A percentile compares a stretch with the other conserved stretches of the same genome.
These are phyloP conservation scores for Oreochromis grahami DNA, from an alignment of 2,797 vertebrate species.

Conservation along the genomic window DNA sequence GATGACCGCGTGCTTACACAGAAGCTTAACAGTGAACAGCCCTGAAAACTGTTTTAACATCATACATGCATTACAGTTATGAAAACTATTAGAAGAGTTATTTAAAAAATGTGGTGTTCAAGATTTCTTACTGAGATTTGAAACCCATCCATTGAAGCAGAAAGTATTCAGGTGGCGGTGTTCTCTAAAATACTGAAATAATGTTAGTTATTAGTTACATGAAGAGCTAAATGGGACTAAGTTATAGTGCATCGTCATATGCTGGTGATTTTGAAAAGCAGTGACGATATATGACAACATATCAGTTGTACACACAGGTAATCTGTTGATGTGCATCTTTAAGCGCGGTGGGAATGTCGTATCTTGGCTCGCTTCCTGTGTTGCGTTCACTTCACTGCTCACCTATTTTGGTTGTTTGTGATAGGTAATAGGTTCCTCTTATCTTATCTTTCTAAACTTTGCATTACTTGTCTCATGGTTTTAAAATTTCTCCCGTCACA, in stretches of 20 bases:
- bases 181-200: neutral
- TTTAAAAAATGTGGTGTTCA: neutral
- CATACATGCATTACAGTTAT: neutral
- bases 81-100: neutral
- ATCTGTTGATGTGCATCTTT: neutral
- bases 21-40: accelerated
- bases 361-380: neutral
- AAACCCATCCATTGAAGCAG: neutral
- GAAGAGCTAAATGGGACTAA: neutral
- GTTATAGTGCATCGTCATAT: neutral
- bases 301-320: neutral
- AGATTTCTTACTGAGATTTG: neutral
- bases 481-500: neutral
- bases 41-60: neutral
- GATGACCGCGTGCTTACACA: accelerated
- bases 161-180: neutral
- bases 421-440: neutral
- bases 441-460: neutral
- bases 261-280: neutral
- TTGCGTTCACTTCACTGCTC: neutral
- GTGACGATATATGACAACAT: neutral
- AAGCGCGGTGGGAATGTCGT: accelerated
- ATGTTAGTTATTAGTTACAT: neutral
- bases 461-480: neutral
- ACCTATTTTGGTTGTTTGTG: neutral